Evolutionary conservation across 2,888 invertebrate species (phyloP), one percentile per base, ranked within the genome.

Genomic region (Thalpophila matura): DNA sequence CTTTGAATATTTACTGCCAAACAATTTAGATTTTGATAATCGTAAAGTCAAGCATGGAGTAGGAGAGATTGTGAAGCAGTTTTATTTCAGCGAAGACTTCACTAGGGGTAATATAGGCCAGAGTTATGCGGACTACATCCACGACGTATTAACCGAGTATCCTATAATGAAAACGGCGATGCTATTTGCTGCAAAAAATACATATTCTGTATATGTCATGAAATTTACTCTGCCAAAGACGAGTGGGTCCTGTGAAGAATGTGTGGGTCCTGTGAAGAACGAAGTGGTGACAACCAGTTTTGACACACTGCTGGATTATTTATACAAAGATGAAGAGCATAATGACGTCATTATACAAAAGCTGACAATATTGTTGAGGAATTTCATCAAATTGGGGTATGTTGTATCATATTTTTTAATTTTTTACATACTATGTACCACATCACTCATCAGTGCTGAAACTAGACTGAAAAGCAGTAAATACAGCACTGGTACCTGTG

Each of bases 341-440:
- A 62, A 72, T 9, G 82, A 87, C 42, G 79, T 76, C 7, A 68
- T 84, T 4, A 67, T 81, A 3, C 71, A 86, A n/a, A 87, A 72
- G 63, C 54, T 94, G 10, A 71, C 85, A 1, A 82, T 68, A 6
- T 62, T 95, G 29, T 87, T 87, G 81, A 84, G 69, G 20, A 93
- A 92, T 69, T 95, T 93, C 54, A 88, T 93, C 14, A 88, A 82
- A 66, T 67, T 91, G 12, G 89, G 94, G 94, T 94, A 81, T 86
- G 84, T 60, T 42, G 14, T 24, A 7, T 33, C 47, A 16, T 1
- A 53, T 26, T 26, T 20, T n/a, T 42, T 12, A 22, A 54, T 38
- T 3, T 6, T 24, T 54, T 12, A 22, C 0, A n/a, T 18, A 6
- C n/a, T n/a, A n/a, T n/a, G n/a, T 4, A 6, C 1, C n/a, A 22